Evolutionary conservation across 2,888 invertebrate genomes (phyloP), one percentile per base, ranked within the genome.

Genomic region (Ophion slaviceki): DNA sequence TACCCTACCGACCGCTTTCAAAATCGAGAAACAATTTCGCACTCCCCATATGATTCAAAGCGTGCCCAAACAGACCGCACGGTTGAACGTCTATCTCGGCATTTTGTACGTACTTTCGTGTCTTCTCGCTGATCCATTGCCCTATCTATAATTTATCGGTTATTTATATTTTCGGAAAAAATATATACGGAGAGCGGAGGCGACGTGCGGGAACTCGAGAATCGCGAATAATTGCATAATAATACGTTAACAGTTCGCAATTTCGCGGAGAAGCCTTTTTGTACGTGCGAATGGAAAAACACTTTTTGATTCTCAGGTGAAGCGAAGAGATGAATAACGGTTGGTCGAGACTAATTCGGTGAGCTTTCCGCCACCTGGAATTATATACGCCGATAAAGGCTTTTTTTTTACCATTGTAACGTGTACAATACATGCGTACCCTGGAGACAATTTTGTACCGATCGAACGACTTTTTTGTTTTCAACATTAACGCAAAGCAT

Each of bases 11-110:
- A 96, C 96, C 89, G 99, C 99, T 78, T 99, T 99, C 94, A 96
- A 97, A 93, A 97, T 98, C 90, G 99, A 99, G 93, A 97, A 97
- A 93, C 96, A 97, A 91, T 99, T 99, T 92, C 96, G 99, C 86
- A 96, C 96, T 88, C 96, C 96, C 77, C 96, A 96, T 86, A 96
- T 96, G 76, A 97, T 98, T 95, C 96, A 96, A 89, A 95, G 95
- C 93, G 97, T 99, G 86, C 99, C 99, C 2, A 96, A 97, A 90
- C 96, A 97, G 94, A 98, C 99, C 64, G 99, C 99, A 11, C 96
- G 97, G 92, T 95, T 99, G 64, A 99, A 99, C 94, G 96, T 98
- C 91, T 97, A 97, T 94, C 97, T 99, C 94, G 99, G 98, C 61
- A 96, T 98, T 94, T 95, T 99, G 83, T 99, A 98, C 93, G 97